Base-by-base conservation (phyloP, 2,888 invertebrate species). In the Plebejus argus region DNA sequence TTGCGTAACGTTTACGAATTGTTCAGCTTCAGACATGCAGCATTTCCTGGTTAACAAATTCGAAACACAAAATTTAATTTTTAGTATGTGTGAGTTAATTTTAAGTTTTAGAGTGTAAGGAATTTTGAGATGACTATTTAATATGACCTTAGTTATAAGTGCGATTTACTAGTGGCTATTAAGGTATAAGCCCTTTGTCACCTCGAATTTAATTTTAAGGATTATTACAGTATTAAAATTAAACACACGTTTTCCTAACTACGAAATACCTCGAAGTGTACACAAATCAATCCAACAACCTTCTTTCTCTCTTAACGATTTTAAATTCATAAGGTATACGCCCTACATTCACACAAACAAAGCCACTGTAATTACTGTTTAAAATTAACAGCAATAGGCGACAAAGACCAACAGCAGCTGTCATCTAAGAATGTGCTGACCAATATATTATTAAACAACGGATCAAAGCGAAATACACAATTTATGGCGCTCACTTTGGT, bases 391-490 rank as follows among this genome's bases (percentile, higher is more conserved):
- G 18, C 66, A 15, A 66, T 15, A 66, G 15, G 23, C 66, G 66
- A 66, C 66, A 66, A 28, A 66, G 28, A 15, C 66, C 66, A 66
- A 15, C 6, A 66, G 45, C 72, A 49, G 20, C 20, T 72, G 72
- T 72, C 72, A 45, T 39, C 72, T 49, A 72, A 23, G 39, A 39
- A 39, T 39, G 72, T 72, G 72, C 72, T 72, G 45, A 28, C 66
- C 18, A 66, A 66, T 66, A 66, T 45, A 72, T 23, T 72, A 7
- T 23, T 72, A 7, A 53, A 28, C 74, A 53, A 53, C 23, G 18
- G 74, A 28, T 74, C 23, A 74, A 74, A 74, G 74, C 23, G 74
- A 53, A 74, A 74, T 49, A 28, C 53, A 23, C n/a, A 72, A 53
- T 66, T 66, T 66, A 66, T 66, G 15, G 66, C 66, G 66, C 66